Percentiles rank a stretch among this genome's conserved stretches.
These are phyloP conservation scores for Drosophila orosa DNA, from an alignment of 1,140 invertebrate genomes.

Conservation along the genomic window DNA sequence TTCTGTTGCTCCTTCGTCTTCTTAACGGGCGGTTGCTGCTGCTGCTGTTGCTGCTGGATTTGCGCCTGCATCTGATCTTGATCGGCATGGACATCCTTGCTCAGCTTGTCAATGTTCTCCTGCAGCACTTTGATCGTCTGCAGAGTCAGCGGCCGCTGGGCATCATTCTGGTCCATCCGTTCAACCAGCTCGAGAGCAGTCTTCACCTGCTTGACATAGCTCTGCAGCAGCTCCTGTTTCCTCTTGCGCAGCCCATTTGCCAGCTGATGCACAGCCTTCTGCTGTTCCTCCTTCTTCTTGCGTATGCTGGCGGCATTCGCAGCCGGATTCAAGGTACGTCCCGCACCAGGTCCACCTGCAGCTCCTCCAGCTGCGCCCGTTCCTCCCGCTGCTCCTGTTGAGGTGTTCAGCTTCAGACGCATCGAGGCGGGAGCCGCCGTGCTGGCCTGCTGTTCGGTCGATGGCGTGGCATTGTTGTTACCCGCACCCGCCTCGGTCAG, in stretches of 20 bases:
- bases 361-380: slow-evolving; percentile 6
- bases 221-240: slow-evolving; percentile 81
- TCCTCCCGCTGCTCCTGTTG: slow-evolving; percentile 5
- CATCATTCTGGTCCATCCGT: slow-evolving; percentile 74
- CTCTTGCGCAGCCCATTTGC: slow-evolving; percentile 81
- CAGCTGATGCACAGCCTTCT: slow-evolving; percentile 81
- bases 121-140: slow-evolving; percentile 81
- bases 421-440: slow-evolving; percentile 74
- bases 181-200: slow-evolving; percentile 77
- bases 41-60: slow-evolving; percentile 73
- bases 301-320: slow-evolving; percentile 68
- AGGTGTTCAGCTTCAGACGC: slow-evolving; percentile 66
- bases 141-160: slow-evolving; percentile 66
- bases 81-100: slow-evolving; percentile 80
- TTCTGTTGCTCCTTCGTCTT: slow-evolving; percentile 84
- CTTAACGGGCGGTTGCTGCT: slow-evolving; percentile 67
- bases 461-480: slow-evolving; percentile 26
- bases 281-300: slow-evolving; percentile 83
- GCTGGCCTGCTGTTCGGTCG: slow-evolving; percentile 54
- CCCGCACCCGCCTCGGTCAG: slow-evolving; percentile 31
- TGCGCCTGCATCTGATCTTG: slow-evolving; percentile 81
- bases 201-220: slow-evolving; percentile 84
- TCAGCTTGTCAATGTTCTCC: slow-evolving; percentile 77
- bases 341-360: slow-evolving; percentile 7
- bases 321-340: slow-evolving; percentile 41